Evolutionary conservation across 2,113 vertebrate species (phyloP), one percentile per base, ranked within the genome.

Genomic region (Leucosticte australis): DNA sequence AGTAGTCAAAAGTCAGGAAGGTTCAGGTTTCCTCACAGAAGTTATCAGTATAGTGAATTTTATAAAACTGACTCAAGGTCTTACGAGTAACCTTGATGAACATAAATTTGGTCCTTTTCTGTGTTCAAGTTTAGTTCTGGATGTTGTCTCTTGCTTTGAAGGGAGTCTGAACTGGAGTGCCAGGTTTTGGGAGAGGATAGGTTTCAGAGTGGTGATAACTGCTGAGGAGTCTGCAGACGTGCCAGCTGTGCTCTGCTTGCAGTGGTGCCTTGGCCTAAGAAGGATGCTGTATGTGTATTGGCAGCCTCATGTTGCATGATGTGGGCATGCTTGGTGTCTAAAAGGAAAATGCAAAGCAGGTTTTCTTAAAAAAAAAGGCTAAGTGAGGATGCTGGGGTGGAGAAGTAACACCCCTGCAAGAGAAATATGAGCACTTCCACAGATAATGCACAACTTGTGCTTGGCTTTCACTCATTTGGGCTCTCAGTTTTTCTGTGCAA

Each of bases 381-480:
- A 46, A 68, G 31, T 67, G 41, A 91, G 41, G 74, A 60, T 37
- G 35, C 27, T 8, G 15, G 33, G 41, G n/a, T 79, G 27, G 37
- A 81, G 68, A 68, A 62, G 15, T 42, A 92, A 41, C 50, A 33
- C 16, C 56, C 11, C 13, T 55, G 8, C 23, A 73, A 57, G 15
- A 76, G 57, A 41, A 92, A 59, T 50, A 46, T 2, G 7, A 18
- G 13, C 37, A 35, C 8, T 81, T 89, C 26, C 22, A 65, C 2
- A 3, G 55, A 31, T 78, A 79, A 20, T 62, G 33, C 44, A 42
- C 16, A 35, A 16, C 22, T 56, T 67, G 15, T 33, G 27, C 47
- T 86, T 89, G 68, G 19, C n/a, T 79, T 88, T 85, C 53, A 19
- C 37, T 87, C 42, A 53, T 82, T 76, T 89, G n/a, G 65, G 67